A percentile compares a stretch with the other conserved stretches of the same genome.
phyloP scores from a whole-genome alignment of 2,797 vertebrate species.

The Melopsittacus undulatus region DNA sequence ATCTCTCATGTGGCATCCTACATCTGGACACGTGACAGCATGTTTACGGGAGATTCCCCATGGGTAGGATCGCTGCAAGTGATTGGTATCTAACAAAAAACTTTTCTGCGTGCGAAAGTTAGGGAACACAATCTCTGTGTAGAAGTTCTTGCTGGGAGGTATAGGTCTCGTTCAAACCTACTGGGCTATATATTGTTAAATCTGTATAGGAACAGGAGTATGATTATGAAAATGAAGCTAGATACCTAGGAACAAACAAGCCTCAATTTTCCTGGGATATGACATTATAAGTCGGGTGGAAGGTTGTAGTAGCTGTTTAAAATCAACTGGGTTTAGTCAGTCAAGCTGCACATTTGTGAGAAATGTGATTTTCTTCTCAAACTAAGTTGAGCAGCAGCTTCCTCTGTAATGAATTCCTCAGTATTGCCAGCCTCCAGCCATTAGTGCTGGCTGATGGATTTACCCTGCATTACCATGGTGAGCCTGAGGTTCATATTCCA shows the following conservation, averaged over 20 bases:
- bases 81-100: not conserved
- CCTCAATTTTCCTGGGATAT: not conserved
- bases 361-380: slow-evolving; percentile 1
- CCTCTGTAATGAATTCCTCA: not conserved
- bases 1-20: not conserved
- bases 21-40: not conserved
- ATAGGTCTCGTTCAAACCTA: not conserved
- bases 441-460: not conserved
- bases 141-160: not conserved
- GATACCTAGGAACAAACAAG: not conserved
- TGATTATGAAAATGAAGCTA: slow-evolving; percentile 14
- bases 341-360: not conserved
- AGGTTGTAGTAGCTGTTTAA: slow-evolving; percentile 10
- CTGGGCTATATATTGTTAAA: not conserved
- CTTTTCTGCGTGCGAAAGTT: not conserved
- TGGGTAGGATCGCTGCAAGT: not conserved
- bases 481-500: not conserved
- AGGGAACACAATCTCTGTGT: not conserved
- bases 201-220: not conserved
- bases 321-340: slow-evolving; percentile 27
- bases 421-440: not conserved
- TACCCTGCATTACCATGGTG: not conserved
- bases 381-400: not conserved
- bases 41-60: not conserved
- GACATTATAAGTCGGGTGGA: not conserved